These are phyloP conservation scores for Ophion ventricosus DNA, from an alignment of 2,888 invertebrate species.

Conservation along the genomic window DNA sequence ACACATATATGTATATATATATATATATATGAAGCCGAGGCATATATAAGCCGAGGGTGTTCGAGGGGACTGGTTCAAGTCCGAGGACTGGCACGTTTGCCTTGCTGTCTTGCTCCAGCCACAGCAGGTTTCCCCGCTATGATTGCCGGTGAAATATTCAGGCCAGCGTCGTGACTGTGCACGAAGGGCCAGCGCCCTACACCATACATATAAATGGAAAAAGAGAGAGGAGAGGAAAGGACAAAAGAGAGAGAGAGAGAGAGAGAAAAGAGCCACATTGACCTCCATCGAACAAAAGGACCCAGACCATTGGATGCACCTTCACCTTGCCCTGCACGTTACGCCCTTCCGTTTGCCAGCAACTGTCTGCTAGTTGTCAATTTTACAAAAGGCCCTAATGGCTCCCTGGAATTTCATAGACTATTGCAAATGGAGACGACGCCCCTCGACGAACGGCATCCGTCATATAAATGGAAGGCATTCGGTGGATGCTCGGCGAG, in stretches of 20 bases:
- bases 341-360: background rate
- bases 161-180: conserved; percentile 13
- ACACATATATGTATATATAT: too few relatives aligned
- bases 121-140: conserved; percentile 26
- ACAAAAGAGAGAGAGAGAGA: too few relatives aligned
- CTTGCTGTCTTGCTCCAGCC: conserved; percentile 11
- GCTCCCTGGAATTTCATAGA: background rate
- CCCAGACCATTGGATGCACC: background rate
- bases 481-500: conserved; percentile 18
- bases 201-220: background rate
- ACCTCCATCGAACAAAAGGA: background rate
- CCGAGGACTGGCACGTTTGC: conserved; percentile 27
- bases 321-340: background rate
- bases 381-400: conserved; percentile 15
- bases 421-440: too few relatives aligned
- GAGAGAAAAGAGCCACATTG: background rate
- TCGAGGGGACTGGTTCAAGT: conserved; percentile 11
- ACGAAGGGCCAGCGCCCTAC: conserved; percentile 28
- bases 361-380: background rate
- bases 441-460: background rate
- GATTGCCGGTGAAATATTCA: conserved; percentile 47
- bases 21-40: background rate
- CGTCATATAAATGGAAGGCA: background rate
- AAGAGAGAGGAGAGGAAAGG: background rate
- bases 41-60: background rate